A percentile compares a stretch with the other conserved stretches of the same genome.
Evolutionary conservation across 2,797 vertebrate species (phyloP).

Genomic region (Ibycter americanus): DNA sequence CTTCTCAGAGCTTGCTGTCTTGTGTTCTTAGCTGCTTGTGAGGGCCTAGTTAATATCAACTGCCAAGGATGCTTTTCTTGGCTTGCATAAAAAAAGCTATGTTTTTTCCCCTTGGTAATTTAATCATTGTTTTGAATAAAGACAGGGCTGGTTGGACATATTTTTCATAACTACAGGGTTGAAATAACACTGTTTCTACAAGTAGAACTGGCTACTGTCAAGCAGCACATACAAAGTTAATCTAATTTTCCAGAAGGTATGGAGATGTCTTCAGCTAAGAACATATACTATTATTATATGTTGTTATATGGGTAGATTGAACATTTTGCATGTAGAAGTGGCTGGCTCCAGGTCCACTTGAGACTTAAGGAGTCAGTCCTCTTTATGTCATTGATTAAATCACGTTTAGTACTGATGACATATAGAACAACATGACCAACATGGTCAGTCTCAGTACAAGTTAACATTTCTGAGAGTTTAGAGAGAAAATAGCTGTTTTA

Average conservation of each 20-base stretch:
- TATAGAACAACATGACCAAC: background rate
- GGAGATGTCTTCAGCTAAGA: background rate
- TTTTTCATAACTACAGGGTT: background rate
- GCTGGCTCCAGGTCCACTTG: background rate
- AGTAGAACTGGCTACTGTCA: background rate
- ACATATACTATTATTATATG: background rate
- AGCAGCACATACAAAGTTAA: background rate
- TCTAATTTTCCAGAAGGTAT: background rate
- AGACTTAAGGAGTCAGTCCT: background rate
- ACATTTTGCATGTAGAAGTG: background rate
- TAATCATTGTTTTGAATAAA: background rate
- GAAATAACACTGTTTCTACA: background rate
- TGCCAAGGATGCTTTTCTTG: background rate
- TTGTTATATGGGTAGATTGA: background rate
- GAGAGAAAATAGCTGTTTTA: background rate
- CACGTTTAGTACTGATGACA: background rate
- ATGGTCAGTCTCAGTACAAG: background rate
- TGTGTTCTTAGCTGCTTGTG: background rate
- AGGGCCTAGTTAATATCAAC: background rate
- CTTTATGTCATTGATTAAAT: background rate
- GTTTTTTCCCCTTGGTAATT: background rate
- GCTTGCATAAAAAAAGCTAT: background rate
- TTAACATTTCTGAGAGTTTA: background rate
- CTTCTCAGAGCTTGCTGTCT: background rate
- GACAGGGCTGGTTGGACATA: background rate